Evolutionary conservation across 2,113 vertebrate species (phyloP).

Genomic region (Dolichotis patagonum): DNA sequence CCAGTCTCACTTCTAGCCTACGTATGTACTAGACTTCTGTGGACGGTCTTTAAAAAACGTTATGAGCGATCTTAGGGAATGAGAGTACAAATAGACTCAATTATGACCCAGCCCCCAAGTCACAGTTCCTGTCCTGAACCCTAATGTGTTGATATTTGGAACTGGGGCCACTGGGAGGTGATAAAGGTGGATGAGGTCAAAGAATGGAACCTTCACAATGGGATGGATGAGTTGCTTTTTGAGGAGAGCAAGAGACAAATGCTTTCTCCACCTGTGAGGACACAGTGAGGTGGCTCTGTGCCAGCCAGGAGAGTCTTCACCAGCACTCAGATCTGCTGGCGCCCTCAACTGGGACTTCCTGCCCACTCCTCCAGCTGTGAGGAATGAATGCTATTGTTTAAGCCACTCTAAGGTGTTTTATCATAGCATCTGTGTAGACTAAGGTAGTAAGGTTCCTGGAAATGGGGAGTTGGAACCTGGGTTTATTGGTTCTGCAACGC

Average conservation of each 20-base stretch:
- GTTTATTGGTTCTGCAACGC: background rate
- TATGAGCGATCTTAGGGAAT: background rate
- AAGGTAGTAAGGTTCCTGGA: background rate
- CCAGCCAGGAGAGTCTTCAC: background rate
- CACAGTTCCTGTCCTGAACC: background rate
- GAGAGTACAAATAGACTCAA: background rate
- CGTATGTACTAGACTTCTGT: background rate
- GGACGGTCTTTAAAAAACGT: background rate
- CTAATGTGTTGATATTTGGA: background rate
- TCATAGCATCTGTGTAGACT: background rate
- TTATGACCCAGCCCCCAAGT: background rate
- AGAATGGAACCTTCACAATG: background rate
- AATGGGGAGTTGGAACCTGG: background rate
- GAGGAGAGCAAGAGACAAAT: background rate
- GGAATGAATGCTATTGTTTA: background rate
- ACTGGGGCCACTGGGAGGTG: background rate
- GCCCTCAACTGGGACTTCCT: background rate
- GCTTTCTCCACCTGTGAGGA: background rate
- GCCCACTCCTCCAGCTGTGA: background rate
- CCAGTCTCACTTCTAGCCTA: background rate
- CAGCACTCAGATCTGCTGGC: background rate
- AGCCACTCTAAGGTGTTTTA: background rate
- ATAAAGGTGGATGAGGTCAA: background rate
- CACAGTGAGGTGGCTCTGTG: background rate
- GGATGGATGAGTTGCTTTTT: conserved; percentile 1